These are phyloP conservation scores for Drosophila tani DNA, from an alignment of 1,140 invertebrate genomes.

Conservation along the genomic window DNA sequence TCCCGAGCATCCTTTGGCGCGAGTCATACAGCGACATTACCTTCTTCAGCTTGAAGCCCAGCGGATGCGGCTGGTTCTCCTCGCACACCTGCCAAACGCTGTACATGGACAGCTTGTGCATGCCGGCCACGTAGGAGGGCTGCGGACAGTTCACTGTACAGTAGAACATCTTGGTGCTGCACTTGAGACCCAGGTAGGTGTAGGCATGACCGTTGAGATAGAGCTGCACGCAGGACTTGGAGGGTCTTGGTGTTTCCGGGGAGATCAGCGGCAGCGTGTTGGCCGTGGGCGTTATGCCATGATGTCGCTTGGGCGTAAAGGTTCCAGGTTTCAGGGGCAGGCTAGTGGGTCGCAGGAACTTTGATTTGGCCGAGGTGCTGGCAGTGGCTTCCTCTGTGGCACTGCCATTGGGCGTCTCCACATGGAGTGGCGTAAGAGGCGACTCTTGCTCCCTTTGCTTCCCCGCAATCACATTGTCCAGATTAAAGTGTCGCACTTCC, in stretches of 20 bases:
- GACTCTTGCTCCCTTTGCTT: constrained; percentile 5
- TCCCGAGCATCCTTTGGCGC: constrained; percentile 87
- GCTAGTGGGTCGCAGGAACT: constrained; percentile 92
- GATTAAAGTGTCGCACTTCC: constrained; percentile 86
- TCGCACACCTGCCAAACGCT: constrained; percentile 96
- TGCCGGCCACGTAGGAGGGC: constrained; percentile 96
- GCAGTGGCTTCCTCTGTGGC: not conserved
- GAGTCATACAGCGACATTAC: constrained; percentile 91
- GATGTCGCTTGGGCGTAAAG: constrained; percentile 91
- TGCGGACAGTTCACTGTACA: constrained; percentile 97
- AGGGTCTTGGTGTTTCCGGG: constrained; percentile 95
- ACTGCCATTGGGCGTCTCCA: constrained; percentile 25
- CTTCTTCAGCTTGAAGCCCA: constrained; percentile 89
- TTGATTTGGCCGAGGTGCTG: constrained; percentile 44
- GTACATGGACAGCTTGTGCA: constrained; percentile 98
- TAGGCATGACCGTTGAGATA: constrained; percentile 96
- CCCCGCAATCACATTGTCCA: constrained; percentile 85
- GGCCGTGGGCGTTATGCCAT: constrained; percentile 91
- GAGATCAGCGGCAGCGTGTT: constrained; percentile 92
- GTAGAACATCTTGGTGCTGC: constrained; percentile 95
- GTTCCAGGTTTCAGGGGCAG: constrained; percentile 92
- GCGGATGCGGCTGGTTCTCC: constrained; percentile 89
- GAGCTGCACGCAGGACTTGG: constrained; percentile 94
- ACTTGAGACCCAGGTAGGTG: constrained; percentile 95
- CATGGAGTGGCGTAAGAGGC: constrained; percentile 4